Conservation (phyloP, 2,797 vertebrate genomes). For the Bradypus variegatus region DNA sequence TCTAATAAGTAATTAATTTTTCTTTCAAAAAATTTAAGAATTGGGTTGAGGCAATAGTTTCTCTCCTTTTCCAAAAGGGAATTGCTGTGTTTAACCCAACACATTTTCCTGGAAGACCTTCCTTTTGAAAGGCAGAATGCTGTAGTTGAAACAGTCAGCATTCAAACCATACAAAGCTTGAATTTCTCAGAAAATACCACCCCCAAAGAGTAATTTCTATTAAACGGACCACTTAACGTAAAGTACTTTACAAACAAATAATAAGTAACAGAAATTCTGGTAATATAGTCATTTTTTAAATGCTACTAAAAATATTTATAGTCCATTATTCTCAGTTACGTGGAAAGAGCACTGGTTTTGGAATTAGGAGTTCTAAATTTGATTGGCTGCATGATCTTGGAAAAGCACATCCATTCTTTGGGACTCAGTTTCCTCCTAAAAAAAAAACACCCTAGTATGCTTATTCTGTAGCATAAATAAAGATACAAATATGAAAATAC, state of each 20-base stretch:
- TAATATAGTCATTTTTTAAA: slow-evolving; percentile 17
- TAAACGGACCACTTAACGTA: not conserved
- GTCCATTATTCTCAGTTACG: not conserved
- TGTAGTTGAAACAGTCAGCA: not conserved
- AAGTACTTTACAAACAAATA: slow-evolving; percentile 32
- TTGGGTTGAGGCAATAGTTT: not conserved
- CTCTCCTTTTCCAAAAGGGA: slow-evolving; percentile 2
- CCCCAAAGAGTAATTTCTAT: not conserved
- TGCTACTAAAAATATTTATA: slow-evolving; percentile 10
- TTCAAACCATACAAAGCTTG: not conserved
- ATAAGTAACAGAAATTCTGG: not conserved
- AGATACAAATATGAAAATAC: slow-evolving; percentile 26
- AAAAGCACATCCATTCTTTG: slow-evolving; percentile 13
- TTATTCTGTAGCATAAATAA: slow-evolving; percentile 35
- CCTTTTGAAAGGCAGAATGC: not conserved
- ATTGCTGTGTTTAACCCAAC: not conserved
- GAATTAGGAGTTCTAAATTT: not conserved
- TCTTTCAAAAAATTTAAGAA: not conserved
- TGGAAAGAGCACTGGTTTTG: not conserved
- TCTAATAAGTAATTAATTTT: not conserved
- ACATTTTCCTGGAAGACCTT: slow-evolving; percentile 17
- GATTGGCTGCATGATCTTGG: not conserved
- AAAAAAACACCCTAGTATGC: not conserved
- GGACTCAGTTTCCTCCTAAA: not conserved
- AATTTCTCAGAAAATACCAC: slow-evolving; percentile 11